Conservation (phyloP, 2,888 invertebrate genomes). For the Tetanocera ferruginea region DNA sequence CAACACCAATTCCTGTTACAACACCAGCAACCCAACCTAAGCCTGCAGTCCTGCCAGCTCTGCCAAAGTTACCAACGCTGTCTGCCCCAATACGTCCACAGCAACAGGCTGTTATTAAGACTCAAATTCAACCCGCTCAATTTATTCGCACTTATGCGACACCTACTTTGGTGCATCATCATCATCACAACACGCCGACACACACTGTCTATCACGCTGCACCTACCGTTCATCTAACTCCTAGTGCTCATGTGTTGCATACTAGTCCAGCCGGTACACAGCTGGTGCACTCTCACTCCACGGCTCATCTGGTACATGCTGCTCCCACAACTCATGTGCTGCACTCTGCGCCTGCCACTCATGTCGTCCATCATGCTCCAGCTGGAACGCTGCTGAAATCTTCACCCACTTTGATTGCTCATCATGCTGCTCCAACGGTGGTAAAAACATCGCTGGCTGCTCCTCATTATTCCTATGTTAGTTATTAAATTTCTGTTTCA, state of each 20-base stretch:
- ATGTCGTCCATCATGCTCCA: conserved; percentile 47
- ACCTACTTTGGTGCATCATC: conserved; percentile 60
- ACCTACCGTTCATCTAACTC: conserved; percentile 48
- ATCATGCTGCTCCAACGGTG: conserved; percentile 54
- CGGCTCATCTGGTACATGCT: conserved; percentile 48
- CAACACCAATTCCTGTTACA: conserved; percentile 18
- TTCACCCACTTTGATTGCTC: conserved; percentile 45
- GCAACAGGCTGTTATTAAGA: conserved; percentile 38
- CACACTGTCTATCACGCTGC: conserved; percentile 49
- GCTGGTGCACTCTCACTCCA: conserved; percentile 43
- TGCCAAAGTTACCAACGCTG: conserved; percentile 34
- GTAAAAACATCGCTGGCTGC: conserved; percentile 53
- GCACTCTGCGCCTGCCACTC: conserved; percentile 38
- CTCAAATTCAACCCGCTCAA: conserved; percentile 48
- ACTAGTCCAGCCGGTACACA: conserved; percentile 44
- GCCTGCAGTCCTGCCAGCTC: background rate
- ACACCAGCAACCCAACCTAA: background rate
- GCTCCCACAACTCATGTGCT: conserved; percentile 45
- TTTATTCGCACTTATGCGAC: conserved; percentile 51
- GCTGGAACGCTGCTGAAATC: conserved; percentile 50
- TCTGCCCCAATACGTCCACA: background rate
- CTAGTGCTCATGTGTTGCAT: conserved; percentile 46
- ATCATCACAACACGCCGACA: conserved; percentile 40
- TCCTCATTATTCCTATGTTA: conserved; percentile 59
- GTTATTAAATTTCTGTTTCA: conserved; percentile 44